Evolutionary conservation across 2,888 invertebrate genomes (phyloP).

Genomic region (Tetropium fuscum): DNA sequence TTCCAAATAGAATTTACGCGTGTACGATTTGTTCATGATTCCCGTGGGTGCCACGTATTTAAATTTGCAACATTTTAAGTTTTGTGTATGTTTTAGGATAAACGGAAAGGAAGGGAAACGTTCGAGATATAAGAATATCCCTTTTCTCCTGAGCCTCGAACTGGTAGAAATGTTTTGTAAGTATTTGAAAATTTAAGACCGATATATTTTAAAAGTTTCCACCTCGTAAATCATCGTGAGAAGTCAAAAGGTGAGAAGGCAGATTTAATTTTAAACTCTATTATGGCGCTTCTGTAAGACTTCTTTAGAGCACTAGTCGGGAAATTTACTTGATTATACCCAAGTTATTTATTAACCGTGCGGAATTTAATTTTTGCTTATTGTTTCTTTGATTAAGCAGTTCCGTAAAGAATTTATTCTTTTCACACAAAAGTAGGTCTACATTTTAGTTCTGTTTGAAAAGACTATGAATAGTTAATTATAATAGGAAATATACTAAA

Average conservation of each 20-base stretch:
- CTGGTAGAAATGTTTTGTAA: conserved; percentile 51
- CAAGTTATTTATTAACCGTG: conserved; percentile 19
- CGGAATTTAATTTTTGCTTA: conserved; percentile 3
- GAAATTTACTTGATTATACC: conserved; percentile 35
- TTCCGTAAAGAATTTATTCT: neutral
- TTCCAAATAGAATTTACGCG: conserved; percentile 37
- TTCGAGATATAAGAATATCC: conserved; percentile 36
- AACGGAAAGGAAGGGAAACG: conserved; percentile 29
- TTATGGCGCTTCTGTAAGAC: conserved; percentile 46
- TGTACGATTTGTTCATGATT: conserved; percentile 42
- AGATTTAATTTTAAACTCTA: conserved; percentile 62
- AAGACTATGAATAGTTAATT: too few species aligned
- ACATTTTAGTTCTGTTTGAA: neutral
- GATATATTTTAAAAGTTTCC: conserved; percentile 59
- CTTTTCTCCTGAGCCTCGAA: conserved; percentile 43
- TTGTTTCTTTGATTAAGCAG: neutral
- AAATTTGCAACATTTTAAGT: conserved; percentile 45
- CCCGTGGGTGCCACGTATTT: conserved; percentile 38
- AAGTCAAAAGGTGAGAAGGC: conserved; percentile 59
- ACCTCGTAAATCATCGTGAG: conserved; percentile 60
- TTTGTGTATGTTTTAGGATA: conserved; percentile 38
- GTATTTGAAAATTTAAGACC: conserved; percentile 39
- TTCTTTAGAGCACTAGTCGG: conserved; percentile 9
- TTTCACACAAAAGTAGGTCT: neutral
- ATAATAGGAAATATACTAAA: too few species aligned